Evolutionary conservation across 2,888 invertebrate genomes (phyloP), one percentile per base, ranked within the genome.

Genomic region (Timandra comae): DNA sequence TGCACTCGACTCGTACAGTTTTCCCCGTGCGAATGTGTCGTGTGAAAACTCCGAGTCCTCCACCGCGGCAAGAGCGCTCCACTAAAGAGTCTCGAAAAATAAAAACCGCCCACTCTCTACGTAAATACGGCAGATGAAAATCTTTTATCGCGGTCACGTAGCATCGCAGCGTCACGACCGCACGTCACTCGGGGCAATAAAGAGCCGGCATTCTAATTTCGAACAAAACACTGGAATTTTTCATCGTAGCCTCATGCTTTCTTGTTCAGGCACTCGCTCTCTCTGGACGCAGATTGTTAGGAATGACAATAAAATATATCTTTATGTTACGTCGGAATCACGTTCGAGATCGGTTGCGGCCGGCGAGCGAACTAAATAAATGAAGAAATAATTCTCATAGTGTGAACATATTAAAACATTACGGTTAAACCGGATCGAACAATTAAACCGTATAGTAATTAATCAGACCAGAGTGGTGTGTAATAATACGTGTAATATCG

Each of bases 121-220:
- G 82, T 82, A 84, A 84, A 85, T 84, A 85, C 80, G 76, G 80
- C 76, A 84, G 85, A 85, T 85, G 84, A 77, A 82, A 81, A 84
- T 85, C 85, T 85, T 82, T 85, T 85, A 85, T 85, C 85, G 74
- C 73, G 77, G 84, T 84, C 85, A 85, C 85, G 85, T 85, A 82
- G 73, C 74, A 60, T 65, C 63, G 76, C 71, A 56, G 74, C 79
- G 79, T 82, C 85, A 85, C 84, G 84, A 84, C 63, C 76, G 79
- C 75, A 62, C 78, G 78, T 82, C 84, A 85, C 81, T 81, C 77
- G 62, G 56, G 58, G 67, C 75, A 67, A 78, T 82, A 82, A 81
- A 84, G 70, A 72, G 63, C 72, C 68, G 51, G 80, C 80, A 81
- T 82, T 84, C 77, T 82, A 79, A 84, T 80, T 82, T 73, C 61